Percentiles rank a stretch among this genome's conserved stretches.
Evolutionary conservation across 1,140 invertebrate genomes (phyloP).

Genomic region (Planococcus citri): DNA sequence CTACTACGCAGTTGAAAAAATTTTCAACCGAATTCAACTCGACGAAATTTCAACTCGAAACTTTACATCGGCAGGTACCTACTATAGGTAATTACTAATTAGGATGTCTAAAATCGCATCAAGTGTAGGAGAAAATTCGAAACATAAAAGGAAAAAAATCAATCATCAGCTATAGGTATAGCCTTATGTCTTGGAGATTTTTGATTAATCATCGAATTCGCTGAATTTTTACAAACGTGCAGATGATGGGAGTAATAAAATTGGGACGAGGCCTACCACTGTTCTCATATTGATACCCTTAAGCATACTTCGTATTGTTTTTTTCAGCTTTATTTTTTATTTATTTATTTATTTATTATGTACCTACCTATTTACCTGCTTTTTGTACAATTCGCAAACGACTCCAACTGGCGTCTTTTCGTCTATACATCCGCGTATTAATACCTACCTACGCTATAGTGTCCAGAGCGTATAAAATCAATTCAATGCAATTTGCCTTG

Average conservation of each 20-base stretch:
- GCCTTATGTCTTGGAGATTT: no score
- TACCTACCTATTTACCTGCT: no score
- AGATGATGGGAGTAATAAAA: not conserved
- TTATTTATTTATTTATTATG: no score
- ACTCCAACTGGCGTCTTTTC: constrained; percentile 10
- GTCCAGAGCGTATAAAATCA: not conserved
- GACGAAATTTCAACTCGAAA: no score
- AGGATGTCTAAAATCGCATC: no score
- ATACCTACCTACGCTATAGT: not conserved
- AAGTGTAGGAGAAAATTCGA: not conserved
- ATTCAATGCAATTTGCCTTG: constrained; percentile 3
- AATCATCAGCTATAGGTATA: not conserved
- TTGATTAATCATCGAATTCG: constrained; percentile 1
- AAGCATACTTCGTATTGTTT: constrained; percentile 9
- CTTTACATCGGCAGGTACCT: no score
- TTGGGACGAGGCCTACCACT: constrained; percentile 17
- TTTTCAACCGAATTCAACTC: no score
- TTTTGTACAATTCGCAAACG: not conserved
- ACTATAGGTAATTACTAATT: no score
- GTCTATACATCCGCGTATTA: constrained; percentile 14
- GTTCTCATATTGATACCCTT: not conserved
- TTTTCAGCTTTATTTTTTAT: not conserved
- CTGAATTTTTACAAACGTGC: not conserved
- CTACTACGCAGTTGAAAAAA: not conserved
- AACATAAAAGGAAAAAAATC: not conserved